phyloP scores from a whole-genome alignment of 2,113 vertebrate genomes.

The Cynoglossus semilaevis region DNA sequence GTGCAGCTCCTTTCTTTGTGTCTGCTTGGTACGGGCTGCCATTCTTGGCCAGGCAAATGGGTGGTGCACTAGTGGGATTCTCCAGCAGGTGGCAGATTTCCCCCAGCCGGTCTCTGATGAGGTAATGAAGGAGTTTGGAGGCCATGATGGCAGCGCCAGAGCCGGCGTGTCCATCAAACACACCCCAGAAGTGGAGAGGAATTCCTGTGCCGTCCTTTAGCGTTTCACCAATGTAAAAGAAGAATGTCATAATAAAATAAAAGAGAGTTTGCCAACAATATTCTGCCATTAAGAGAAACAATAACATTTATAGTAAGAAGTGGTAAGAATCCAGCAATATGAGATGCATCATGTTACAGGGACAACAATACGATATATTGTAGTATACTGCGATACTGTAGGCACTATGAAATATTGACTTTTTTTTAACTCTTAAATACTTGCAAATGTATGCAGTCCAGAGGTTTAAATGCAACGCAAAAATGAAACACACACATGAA shows the following conservation, averaged over 20 bases:
- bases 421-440: too few relatives aligned
- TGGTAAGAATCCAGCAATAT: too few relatives aligned
- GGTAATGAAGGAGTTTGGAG: constrained; percentile 85
- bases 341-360: too few relatives aligned
- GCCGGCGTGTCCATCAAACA: constrained; percentile 94
- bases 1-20: constrained; percentile 63
- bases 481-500: too few relatives aligned
- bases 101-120: constrained; percentile 87
- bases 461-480: too few relatives aligned
- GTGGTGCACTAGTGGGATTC: constrained; percentile 74
- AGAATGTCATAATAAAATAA: not conserved
- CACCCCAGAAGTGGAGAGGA: constrained; percentile 89
- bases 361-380: too few relatives aligned
- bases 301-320: too few relatives aligned
- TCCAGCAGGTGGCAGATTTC: constrained; percentile 88
- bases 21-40: constrained; percentile 54
- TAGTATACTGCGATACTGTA: too few relatives aligned
- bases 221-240: not conserved
- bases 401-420: too few relatives aligned
- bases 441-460: too few relatives aligned
- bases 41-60: constrained; percentile 81
- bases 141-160: constrained; percentile 90
- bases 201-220: constrained; percentile 79
- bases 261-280: not conserved
- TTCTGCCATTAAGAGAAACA: not conserved